Base-by-base conservation (phyloP, 37 sponge, comb jelly and placozoan species). In the Halisarca cf. caerulea region DNA sequence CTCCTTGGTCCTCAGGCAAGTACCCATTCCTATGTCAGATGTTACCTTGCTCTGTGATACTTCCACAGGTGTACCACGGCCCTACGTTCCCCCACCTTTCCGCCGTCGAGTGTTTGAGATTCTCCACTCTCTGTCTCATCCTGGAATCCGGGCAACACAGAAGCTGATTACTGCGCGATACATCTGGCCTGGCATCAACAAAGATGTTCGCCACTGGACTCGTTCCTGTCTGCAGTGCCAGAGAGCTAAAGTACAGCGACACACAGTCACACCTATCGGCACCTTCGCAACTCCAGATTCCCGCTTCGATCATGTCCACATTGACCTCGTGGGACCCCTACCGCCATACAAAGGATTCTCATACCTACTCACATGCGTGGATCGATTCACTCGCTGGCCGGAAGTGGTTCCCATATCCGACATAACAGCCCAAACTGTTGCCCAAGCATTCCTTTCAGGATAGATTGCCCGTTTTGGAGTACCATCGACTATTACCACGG, bases 381-480 rank as follows among this genome's bases (percentile, higher is more conserved):
- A 78, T 60, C 72, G 73, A 6, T 86, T 86, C 42, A 80, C 81
- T 11, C 55, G 82, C 21, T 86, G 87, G 82, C 87, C 87, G 21
- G 87, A 86, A 41, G 87, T 74, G 6, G 58, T 86, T 47, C 86
- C 86, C 40, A 51, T 80, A 20, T 24, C 72, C 20, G 42, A 66
- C 20, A 86, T 80, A 24, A 80, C 81, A 37, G 87, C 81, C 9
- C 70, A 61, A 21, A 42, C 87, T 5, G 87, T 80, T 18, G 81
- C 82, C 4, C 86, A 88, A 79, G 89, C 85, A 0, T 83, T 91
- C 42, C 28, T 83, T 40, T 39, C 9, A 32, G 54, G 84, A 7
- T 91, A 85, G 91, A 84, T 91, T 35, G 66, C 91, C 0, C 71
- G 82, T 0, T 91, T 91, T 80, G 87, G 87, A 1, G 80, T 86